Evolutionary conservation across 2,797 vertebrate species (phyloP).

Genomic region (Lycodopsis pacificus): DNA sequence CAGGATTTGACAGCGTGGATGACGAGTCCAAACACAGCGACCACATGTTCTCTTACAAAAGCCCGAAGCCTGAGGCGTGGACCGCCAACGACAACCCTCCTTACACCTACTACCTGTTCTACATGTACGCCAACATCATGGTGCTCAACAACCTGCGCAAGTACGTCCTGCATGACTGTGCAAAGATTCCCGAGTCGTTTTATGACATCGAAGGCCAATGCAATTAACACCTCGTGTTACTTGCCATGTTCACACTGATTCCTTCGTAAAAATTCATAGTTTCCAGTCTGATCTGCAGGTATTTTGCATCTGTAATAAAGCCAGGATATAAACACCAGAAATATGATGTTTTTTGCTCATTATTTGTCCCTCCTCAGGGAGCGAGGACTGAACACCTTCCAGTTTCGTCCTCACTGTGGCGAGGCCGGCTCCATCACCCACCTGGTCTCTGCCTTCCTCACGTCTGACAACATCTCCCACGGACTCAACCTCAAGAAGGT

Average conservation of each 20-base stretch:
- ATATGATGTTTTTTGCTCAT: background rate
- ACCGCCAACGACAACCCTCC: constrained; percentile 93
- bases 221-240: background rate
- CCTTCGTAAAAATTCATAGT: background rate
- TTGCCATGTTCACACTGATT: background rate
- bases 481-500: constrained; percentile 98
- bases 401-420: constrained; percentile 96
- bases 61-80: constrained; percentile 94
- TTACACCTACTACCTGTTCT: constrained; percentile 97
- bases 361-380: constrained; percentile 81
- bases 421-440: constrained; percentile 98
- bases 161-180: constrained; percentile 72
- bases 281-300: background rate
- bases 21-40: constrained; percentile 98
- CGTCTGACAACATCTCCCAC: constrained; percentile 97
- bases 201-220: background rate
- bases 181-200: background rate
- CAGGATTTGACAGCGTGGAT: constrained; percentile 97
- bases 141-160: constrained; percentile 97
- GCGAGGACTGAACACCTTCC: constrained; percentile 93
- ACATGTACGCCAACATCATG: constrained; percentile 99
- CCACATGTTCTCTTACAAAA: constrained; percentile 96
- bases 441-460: constrained; percentile 94
- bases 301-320: background rate
- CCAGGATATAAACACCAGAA: background rate